Evolutionary conservation across 2,113 vertebrate species (phyloP).

Genomic region (Stigmatopora nigra): DNA sequence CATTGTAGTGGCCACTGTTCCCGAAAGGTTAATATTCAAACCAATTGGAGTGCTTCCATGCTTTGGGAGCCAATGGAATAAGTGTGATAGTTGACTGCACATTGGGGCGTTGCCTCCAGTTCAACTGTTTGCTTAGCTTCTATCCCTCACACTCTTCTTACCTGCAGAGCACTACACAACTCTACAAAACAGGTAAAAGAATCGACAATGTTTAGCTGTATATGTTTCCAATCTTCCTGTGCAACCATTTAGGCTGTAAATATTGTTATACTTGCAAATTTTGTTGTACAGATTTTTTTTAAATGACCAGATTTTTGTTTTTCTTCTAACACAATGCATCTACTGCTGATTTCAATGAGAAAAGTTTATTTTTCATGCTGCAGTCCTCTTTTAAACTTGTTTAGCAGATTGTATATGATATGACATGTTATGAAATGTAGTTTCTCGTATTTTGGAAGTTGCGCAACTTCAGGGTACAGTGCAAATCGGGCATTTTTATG

Average conservation of each 20-base stretch:
- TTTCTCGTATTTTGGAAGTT: slow-evolving; percentile 15
- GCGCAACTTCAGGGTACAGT: slow-evolving; percentile 8
- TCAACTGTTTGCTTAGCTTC: slow-evolving; percentile 39
- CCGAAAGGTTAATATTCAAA: no score
- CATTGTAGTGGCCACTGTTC: no score
- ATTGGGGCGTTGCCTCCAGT: slow-evolving; percentile 59
- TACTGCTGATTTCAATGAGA: neutral
- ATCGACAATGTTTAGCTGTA: neutral
- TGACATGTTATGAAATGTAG: neutral
- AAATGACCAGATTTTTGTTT: neutral
- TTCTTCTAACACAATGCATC: neutral
- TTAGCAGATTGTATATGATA: neutral
- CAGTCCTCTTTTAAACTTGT: neutral
- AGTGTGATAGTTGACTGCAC: slow-evolving; percentile 8
- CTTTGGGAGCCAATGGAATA: slow-evolving; percentile 49
- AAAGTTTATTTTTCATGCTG: neutral
- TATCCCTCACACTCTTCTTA: slow-evolving; percentile 32
- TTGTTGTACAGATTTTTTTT: neutral
- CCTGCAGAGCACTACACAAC: slow-evolving; percentile 20
- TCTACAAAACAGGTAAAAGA: slow-evolving; percentile 47
- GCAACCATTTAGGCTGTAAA: neutral
- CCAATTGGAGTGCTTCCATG: slow-evolving; percentile 32
- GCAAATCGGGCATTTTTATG: neutral
- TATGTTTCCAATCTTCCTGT: neutral
- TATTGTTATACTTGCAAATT: neutral